A percentile compares a stretch with the other conserved stretches of the same genome.
These are phyloP conservation scores for Zaprionus africanus DNA, from an alignment of 1,140 invertebrate genomes.

Conservation along the genomic window DNA sequence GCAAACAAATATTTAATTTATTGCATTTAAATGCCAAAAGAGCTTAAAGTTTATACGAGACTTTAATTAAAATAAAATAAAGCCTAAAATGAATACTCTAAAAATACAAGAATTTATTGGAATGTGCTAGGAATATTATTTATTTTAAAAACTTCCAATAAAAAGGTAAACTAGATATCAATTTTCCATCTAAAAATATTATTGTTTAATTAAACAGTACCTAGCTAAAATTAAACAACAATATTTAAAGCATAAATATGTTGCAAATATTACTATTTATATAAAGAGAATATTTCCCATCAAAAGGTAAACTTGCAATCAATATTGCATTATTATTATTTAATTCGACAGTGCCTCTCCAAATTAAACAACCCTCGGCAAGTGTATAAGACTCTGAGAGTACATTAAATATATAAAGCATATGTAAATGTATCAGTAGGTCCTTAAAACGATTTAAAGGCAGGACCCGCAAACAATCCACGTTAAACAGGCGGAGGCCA, in stretches of 20 bases:
- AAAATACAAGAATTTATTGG: neutral
- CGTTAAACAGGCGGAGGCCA: conserved; percentile 39
- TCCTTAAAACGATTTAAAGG: conserved; percentile 26
- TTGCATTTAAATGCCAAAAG: neutral
- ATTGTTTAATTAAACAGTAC: no score
- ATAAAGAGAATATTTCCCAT: no score
- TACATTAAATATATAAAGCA: neutral
- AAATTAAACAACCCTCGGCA: neutral
- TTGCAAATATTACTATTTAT: no score
- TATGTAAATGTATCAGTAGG: neutral
- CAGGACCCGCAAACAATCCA: conserved; percentile 14
- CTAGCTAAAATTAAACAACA: no score
- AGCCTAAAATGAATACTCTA: neutral
- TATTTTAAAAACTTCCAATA: no score
- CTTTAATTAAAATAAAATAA: conserved; percentile 51
- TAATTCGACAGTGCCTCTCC: neutral
- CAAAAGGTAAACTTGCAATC: no score
- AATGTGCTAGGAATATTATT: neutral
- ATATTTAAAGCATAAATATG: no score
- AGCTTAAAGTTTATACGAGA: conserved; percentile 24
- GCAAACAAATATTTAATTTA: conserved; percentile 1
- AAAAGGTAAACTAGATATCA: no score
- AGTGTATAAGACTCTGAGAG: neutral
- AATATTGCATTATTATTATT: no score
- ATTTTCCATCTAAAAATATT: no score